These are phyloP conservation scores for Phoeniculus purpureus DNA, from an alignment of 2,797 vertebrate species.

Conservation along the genomic window DNA sequence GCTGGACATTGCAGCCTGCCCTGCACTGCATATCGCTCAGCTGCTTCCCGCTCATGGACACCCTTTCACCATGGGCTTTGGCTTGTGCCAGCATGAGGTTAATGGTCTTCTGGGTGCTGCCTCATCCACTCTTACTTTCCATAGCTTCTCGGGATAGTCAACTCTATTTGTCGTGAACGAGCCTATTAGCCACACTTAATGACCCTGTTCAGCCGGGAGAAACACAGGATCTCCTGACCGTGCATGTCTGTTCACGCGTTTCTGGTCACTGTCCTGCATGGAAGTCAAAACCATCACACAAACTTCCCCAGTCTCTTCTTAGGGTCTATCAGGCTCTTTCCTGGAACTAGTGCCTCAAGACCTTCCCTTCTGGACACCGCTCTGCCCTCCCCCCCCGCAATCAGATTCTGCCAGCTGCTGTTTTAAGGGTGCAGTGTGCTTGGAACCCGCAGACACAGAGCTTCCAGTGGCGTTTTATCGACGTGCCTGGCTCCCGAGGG, in stretches of 20 bases:
- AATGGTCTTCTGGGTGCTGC: not conserved
- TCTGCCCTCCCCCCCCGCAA: conserved; percentile 22
- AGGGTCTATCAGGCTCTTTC: not conserved
- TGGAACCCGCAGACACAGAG: conserved; percentile 19
- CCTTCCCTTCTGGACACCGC: conserved; percentile 5
- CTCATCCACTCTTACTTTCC: not conserved
- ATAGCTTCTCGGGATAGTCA: conserved; percentile 1
- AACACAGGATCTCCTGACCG: not conserved
- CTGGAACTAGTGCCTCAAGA: conserved; percentile 10
- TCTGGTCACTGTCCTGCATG: not conserved
- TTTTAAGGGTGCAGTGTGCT: conserved; percentile 48
- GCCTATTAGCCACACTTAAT: not conserved
- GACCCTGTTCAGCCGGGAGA: not conserved
- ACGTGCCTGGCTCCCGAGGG: not conserved
- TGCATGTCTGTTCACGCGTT: not conserved
- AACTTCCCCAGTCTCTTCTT: not conserved
- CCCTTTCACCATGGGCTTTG: not conserved
- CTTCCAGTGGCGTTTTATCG: conserved; percentile 43
- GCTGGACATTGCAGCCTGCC: not conserved
- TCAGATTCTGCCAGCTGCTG: conserved; percentile 19
- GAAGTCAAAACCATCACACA: not conserved
- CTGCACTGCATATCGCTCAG: conserved; percentile 4
- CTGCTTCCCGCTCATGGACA: conserved; percentile 10
- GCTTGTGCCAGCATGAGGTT: conserved; percentile 11
- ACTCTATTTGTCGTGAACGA: conserved; percentile 8